Evolutionary conservation across 2,888 invertebrate genomes (phyloP), one percentile per base, ranked within the genome.

Genomic region (Ophion slaviceki): DNA sequence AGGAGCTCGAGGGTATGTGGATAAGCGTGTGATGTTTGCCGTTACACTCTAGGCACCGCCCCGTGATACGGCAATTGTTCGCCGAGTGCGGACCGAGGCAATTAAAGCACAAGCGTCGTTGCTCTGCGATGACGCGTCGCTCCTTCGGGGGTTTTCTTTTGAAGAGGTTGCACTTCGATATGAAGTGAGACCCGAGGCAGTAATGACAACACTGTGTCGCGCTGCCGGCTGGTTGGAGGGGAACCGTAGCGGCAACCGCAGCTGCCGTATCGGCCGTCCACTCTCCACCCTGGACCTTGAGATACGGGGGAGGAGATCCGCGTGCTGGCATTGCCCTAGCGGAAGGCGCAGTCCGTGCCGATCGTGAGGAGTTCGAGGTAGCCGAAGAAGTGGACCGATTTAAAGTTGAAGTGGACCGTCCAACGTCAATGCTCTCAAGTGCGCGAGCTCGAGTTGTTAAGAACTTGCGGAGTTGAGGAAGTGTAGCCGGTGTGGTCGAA

Each of bases 61-160:
- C 59, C 5, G 57, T 72, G 4, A 53, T 32, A 11, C 71, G 71
- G 17, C 71, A 72, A n/a, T 57, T 72, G 17, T 32, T 32, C 11
- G 57, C 71, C 59, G 71, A 59, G 59, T 72, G 57, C 2, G 71
- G 71, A 32, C 71, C 71, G 7, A 72, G 71, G 59, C 57, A 72
- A 10, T 72, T 72, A 53, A 72, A 72, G 36, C 59, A 72, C 24
- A 72, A 59, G 4, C 71, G 71, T 11, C 32, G 32, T 32, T 32
- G 32, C 32, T 32, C 32, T 57, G 59, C 71, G 59, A 57, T 59
- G 17, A 32, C 59, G 14, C 57, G 71, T 59, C 57, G 57, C 36
- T 57, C 28, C n/a, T 24, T 11, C 7, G 71, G 57, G 10, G 71
- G n/a, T 53, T 53, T 71, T 24, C 20, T 20, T 24, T 53, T 47